Evolutionary conservation across 2,113 vertebrate genomes (phyloP).

Genomic region (Pachypanchax playfairii): DNA sequence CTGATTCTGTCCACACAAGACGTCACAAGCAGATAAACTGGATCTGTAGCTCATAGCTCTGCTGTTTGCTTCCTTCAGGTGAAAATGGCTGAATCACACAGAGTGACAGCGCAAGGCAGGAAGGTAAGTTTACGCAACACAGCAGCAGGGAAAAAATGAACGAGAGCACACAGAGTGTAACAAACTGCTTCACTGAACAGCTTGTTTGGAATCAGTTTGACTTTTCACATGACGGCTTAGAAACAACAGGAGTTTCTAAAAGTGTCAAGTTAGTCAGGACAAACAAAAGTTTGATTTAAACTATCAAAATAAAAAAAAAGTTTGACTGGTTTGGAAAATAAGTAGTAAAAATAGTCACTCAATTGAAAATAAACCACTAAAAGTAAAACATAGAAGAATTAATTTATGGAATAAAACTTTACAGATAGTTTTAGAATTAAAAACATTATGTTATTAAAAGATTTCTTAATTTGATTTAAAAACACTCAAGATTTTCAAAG

Average conservation of each 20-base stretch:
- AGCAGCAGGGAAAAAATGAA: neutral
- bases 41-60: conserved; percentile 33
- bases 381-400: neutral
- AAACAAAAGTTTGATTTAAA: neutral
- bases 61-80: conserved; percentile 16
- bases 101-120: conserved; percentile 35
- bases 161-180: neutral
- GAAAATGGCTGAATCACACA: conserved; percentile 50
- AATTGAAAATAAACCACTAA: neutral
- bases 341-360: too few species aligned
- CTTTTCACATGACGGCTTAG: neutral
- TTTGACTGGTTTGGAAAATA: neutral
- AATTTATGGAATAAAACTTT: too few species aligned
- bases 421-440: neutral
- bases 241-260: too few species aligned
- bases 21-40: conserved; percentile 29
- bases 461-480: neutral
- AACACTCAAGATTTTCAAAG: too few species aligned
- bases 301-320: conserved; percentile 52
- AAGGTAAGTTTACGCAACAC: conserved; percentile 44
- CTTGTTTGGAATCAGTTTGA: rapidly evolving
- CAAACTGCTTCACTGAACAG: neutral
- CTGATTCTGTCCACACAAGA: neutral
- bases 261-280: neutral
- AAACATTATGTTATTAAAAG: neutral